Percentiles rank a stretch among this genome's conserved stretches.
Conservation (phyloP, 2,797 vertebrate genomes). For the Pogoniulus pusillus region DNA sequence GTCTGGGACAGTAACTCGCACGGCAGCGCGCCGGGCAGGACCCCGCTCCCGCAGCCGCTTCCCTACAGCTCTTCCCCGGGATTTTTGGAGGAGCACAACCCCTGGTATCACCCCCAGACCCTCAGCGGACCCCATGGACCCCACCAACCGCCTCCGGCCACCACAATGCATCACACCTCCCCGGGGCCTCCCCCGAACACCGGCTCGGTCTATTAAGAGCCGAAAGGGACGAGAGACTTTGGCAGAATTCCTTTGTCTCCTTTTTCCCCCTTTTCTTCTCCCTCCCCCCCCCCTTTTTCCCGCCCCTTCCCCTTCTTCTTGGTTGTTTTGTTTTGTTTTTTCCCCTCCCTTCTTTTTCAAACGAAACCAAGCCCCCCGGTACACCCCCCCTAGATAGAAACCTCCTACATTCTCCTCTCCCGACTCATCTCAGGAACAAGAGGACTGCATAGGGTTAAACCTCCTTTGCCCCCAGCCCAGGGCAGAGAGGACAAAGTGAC, state of each 20-base stretch:
- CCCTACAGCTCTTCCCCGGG: constrained; percentile 91
- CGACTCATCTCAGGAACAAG: constrained; percentile 54
- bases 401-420: neutral
- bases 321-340: too few species aligned
- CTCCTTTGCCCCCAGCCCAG: neutral
- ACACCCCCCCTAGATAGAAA: neutral
- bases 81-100: constrained; percentile 92
- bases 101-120: constrained; percentile 91
- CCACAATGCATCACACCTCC: constrained; percentile 88
- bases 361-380: neutral
- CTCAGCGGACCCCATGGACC: constrained; percentile 89
- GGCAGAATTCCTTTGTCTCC: neutral
- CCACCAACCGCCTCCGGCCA: constrained; percentile 78
- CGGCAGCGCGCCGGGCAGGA: constrained; percentile 80
- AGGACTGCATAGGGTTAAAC: constrained; percentile 9
- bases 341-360: neutral
- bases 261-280: too few species aligned
- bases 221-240: neutral
- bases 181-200: constrained; percentile 85
- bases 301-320: neutral
- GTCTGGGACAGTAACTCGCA: constrained; percentile 91
- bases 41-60: constrained; percentile 85
- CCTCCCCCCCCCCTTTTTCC: neutral
- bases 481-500: neutral
- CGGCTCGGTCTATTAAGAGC: constrained; percentile 89